Conservation (phyloP, 2,888 invertebrate genomes). For the Papilio gigon region DNA sequence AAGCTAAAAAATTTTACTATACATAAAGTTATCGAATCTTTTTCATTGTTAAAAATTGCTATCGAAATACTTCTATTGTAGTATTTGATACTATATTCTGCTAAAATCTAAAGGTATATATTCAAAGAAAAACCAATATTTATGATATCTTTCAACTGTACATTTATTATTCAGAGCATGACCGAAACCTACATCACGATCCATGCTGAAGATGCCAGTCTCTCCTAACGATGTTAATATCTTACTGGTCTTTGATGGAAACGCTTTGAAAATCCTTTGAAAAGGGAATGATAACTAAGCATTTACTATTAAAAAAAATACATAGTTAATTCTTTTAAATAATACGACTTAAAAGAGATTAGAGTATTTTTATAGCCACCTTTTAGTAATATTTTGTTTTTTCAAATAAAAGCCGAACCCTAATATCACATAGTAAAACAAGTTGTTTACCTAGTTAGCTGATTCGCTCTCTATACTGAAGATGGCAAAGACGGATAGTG, state of each 20-base stretch:
- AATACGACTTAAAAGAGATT: no score
- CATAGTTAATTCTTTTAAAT: no score
- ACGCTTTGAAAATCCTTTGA: background rate
- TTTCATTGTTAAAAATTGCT: no score
- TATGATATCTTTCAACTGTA: background rate
- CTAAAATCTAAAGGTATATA: background rate
- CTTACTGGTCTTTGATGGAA: constrained; percentile 22
- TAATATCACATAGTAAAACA: background rate
- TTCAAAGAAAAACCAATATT: background rate
- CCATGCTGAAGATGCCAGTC: constrained; percentile 26
- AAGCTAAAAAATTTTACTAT: no score
- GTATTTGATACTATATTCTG: no score
- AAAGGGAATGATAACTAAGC: background rate
- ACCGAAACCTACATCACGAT: constrained; percentile 27
- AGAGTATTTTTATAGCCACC: no score
- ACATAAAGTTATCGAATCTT: no score
- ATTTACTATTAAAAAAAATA: no score
- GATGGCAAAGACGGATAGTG: constrained; percentile 23
- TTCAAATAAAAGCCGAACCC: background rate
- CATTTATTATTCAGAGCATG: constrained; percentile 26
- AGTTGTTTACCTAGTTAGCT: constrained; percentile 22
- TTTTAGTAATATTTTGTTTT: no score
- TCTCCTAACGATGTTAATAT: constrained; percentile 10
- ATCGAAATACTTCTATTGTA: no score
- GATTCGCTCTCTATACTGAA: constrained; percentile 14